These are phyloP conservation scores for Nemoura dubitans DNA, from an alignment of 2,888 invertebrate species.

Conservation along the genomic window DNA sequence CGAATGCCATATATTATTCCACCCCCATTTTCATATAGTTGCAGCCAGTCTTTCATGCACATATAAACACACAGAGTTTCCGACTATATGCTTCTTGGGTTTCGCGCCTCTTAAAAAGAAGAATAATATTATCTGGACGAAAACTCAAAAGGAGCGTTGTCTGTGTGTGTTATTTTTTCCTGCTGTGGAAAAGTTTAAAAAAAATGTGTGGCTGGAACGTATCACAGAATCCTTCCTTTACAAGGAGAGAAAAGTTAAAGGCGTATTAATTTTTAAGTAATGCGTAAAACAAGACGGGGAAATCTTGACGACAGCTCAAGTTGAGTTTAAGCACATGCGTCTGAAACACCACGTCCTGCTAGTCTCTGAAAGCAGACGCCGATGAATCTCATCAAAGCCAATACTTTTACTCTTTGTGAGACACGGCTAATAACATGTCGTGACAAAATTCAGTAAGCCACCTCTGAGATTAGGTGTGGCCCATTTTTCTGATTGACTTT, in stretches of 20 bases:
- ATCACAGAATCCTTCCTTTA: neutral
- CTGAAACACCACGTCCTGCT: neutral
- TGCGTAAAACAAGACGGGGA: neutral
- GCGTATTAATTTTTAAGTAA: constrained; percentile 12
- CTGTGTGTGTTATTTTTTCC: neutral
- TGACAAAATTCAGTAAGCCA: constrained; percentile 28
- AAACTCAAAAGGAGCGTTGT: neutral
- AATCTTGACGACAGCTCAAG: neutral
- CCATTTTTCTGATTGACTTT: constrained; percentile 38
- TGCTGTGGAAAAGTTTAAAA: neutral
- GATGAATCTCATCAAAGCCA: neutral
- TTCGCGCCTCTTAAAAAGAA: neutral
- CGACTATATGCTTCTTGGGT: neutral
- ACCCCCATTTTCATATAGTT: constrained; percentile 37
- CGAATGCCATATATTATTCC: constrained; percentile 29
- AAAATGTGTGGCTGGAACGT: neutral
- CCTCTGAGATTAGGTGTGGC: constrained; percentile 43
- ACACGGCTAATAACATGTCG: constrained; percentile 5
- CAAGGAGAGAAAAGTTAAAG: neutral
- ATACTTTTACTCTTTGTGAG: neutral
- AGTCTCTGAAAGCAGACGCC: neutral
- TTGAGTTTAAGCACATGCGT: neutral
- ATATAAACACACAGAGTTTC: neutral
- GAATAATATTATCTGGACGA: neutral
- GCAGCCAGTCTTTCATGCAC: neutral